phyloP scores from a whole-genome alignment of 2,113 vertebrate species.

The Mastomys natalensis region DNA sequence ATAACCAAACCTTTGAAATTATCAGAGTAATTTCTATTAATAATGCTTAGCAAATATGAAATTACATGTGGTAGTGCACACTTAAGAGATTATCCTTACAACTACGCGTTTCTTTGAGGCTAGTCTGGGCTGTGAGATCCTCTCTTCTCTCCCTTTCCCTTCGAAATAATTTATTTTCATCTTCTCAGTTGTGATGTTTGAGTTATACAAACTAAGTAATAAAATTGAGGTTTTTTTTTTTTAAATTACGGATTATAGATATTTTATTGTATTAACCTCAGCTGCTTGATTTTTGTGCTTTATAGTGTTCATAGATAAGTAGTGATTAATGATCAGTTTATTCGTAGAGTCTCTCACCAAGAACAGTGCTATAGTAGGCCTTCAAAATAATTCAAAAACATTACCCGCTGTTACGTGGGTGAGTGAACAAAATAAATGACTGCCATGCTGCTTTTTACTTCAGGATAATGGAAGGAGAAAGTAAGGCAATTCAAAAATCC shows the following conservation, averaged over 20 bases:
- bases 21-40: neutral
- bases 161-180: constrained; percentile 22
- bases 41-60: neutral
- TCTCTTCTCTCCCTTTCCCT: neutral
- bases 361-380: neutral
- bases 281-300: constrained; percentile 26
- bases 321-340: neutral
- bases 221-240: constrained; percentile 34
- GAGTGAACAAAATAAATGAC: neutral
- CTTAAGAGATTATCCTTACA: neutral
- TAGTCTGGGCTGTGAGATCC: neutral
- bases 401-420: neutral
- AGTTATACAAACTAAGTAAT: constrained; percentile 47
- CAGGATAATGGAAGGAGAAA: neutral
- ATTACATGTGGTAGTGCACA: neutral
- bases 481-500: neutral
- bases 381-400: neutral
- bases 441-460: neutral
- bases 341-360: neutral
- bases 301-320: neutral
- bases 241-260: neutral
- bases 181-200: neutral
- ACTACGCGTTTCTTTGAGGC: neutral
- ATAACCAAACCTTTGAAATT: neutral
- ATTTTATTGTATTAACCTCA: constrained; percentile 20